Conservation (phyloP, 2,797 vertebrate species). For the Mus minutoides region DNA sequence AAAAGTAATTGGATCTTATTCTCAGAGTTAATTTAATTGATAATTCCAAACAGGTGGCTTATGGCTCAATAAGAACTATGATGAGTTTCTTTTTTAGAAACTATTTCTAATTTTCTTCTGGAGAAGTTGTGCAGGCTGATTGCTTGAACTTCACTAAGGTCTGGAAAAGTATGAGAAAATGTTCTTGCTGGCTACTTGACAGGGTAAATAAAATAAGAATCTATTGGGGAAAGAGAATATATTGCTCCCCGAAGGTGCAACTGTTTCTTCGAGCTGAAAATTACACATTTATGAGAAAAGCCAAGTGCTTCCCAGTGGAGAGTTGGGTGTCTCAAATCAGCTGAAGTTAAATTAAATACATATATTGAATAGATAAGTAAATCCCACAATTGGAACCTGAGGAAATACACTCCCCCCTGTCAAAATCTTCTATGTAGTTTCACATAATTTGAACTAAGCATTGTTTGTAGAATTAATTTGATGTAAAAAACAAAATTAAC, state of each 20-base stretch:
- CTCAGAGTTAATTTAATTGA: slow-evolving; percentile 52
- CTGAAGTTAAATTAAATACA: slow-evolving; percentile 83
- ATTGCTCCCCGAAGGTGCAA: slow-evolving; percentile 86
- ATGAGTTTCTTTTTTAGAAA: slow-evolving; percentile 47
- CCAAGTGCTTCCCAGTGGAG: slow-evolving; percentile 79
- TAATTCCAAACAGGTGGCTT: slow-evolving; percentile 64
- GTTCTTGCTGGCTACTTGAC: slow-evolving; percentile 83
- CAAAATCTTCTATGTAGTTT: slow-evolving; percentile 48
- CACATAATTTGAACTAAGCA: slow-evolving; percentile 52
- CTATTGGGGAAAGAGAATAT: slow-evolving; percentile 82
- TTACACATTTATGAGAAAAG: slow-evolving; percentile 88
- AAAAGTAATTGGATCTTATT: slow-evolving; percentile 63
- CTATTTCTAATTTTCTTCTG: slow-evolving; percentile 68
- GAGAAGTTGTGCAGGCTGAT: slow-evolving; percentile 60
- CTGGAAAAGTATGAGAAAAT: slow-evolving; percentile 68
- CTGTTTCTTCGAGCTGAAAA: slow-evolving; percentile 87
- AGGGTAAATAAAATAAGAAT: slow-evolving; percentile 87
- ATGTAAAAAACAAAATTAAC: slow-evolving; percentile 2
- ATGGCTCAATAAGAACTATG: slow-evolving; percentile 41
- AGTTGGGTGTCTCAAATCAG: slow-evolving; percentile 82
- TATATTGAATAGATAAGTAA: slow-evolving; percentile 79
- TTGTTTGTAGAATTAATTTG: slow-evolving; percentile 42
- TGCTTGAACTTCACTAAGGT: slow-evolving; percentile 71
- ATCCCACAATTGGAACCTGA: slow-evolving; percentile 70
- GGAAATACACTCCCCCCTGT: slow-evolving; percentile 63